Evolutionary conservation across 2,113 vertebrate species (phyloP).

Genomic region (Cisticola juncidis): DNA sequence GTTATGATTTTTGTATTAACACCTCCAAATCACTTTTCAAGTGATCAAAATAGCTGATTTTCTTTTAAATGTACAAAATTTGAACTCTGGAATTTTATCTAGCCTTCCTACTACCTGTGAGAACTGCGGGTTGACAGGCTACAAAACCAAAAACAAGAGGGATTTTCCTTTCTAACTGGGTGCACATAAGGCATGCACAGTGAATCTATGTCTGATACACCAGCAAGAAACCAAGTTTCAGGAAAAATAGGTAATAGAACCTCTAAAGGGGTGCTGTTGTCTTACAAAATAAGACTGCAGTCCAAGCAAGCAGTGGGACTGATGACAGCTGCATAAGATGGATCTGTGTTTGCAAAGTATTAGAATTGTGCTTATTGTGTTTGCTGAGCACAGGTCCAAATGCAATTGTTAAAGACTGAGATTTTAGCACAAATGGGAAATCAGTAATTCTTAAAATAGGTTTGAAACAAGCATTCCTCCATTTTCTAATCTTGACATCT

Average conservation of each 20-base stretch:
- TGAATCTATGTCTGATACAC: neutral
- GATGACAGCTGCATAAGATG: neutral
- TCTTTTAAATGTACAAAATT: neutral
- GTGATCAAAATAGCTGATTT: neutral
- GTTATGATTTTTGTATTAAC: neutral
- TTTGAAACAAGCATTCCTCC: neutral
- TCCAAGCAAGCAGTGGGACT: neutral
- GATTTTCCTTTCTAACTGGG: neutral
- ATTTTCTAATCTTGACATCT: neutral
- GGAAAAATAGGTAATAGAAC: neutral
- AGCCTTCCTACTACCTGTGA: neutral
- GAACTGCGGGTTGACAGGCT: neutral
- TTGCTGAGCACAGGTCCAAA: neutral
- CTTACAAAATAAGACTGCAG: neutral
- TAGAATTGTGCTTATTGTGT: neutral
- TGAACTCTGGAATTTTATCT: neutral
- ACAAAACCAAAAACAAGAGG: neutral
- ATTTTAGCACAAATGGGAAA: neutral
- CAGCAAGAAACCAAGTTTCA: neutral
- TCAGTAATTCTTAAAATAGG: neutral
- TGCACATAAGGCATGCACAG: neutral
- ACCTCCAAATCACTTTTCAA: neutral
- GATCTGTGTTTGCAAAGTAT: neutral
- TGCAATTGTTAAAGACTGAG: neutral
- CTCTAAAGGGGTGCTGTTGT: neutral